These are phyloP conservation scores for Alethe diademata DNA, from an alignment of 2,113 vertebrate genomes.

Conservation along the genomic window DNA sequence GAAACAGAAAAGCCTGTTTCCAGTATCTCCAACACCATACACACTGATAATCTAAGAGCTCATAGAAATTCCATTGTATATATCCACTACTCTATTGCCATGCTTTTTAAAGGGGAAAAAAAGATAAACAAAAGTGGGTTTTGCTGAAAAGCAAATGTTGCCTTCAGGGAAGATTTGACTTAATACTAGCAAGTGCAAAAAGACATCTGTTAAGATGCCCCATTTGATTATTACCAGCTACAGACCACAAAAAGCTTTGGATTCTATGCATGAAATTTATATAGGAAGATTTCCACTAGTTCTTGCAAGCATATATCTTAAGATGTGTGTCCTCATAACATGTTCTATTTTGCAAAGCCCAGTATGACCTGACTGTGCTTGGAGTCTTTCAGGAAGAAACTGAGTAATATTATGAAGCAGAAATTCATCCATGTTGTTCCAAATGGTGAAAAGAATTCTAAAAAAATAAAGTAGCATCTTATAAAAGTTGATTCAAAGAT, in stretches of 20 bases:
- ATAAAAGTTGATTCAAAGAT: background rate
- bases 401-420: background rate
- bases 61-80: background rate
- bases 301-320: background rate
- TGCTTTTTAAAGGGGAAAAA: background rate
- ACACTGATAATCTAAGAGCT: background rate
- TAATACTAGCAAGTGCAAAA: background rate
- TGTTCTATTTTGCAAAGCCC: fast-evolving
- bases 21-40: background rate
- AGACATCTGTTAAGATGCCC: background rate
- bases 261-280: background rate
- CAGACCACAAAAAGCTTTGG: background rate
- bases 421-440: background rate
- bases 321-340: background rate
- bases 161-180: background rate
- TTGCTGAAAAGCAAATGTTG: background rate
- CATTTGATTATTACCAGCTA: background rate
- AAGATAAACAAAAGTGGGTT: background rate
- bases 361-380: background rate
- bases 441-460: background rate
- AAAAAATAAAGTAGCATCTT: background rate
- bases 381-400: background rate
- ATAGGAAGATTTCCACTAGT: background rate
- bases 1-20: background rate
- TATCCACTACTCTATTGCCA: background rate